Conservation (phyloP, 2,797 vertebrate species). For the Danio albolineatus region DNA sequence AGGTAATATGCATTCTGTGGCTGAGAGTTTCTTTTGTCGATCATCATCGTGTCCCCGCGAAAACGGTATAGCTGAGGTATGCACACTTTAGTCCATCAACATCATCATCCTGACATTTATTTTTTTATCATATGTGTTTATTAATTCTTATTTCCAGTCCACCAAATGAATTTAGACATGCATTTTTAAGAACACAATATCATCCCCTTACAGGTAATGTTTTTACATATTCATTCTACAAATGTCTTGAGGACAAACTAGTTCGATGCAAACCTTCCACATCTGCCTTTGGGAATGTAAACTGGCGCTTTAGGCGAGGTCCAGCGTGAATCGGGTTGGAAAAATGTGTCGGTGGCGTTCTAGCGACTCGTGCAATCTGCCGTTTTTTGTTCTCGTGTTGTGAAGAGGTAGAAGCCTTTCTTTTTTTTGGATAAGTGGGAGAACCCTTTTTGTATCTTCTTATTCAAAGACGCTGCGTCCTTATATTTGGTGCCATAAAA, state of each 20-base stretch:
- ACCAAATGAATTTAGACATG: conserved; percentile 93
- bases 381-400: conserved; percentile 90
- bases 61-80: conserved; percentile 99
- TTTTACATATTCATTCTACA: conserved; percentile 90
- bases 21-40: conserved; percentile 88
- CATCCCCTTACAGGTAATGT: conserved; percentile 86
- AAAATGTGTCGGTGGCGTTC: conserved; percentile 91
- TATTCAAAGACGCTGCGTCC: conserved; percentile 89
- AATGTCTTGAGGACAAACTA: conserved; percentile 89
- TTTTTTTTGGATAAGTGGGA: conserved; percentile 93
- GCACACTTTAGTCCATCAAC: conserved; percentile 92
- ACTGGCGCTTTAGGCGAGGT: conserved; percentile 86
- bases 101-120: conserved; percentile 90
- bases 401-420: conserved; percentile 99
- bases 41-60: conserved; percentile 56
- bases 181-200: conserved; percentile 90
- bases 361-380: conserved; percentile 96
- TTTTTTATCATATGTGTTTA: conserved; percentile 81
- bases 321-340: conserved; percentile 90
- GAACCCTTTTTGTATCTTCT: conserved; percentile 83
- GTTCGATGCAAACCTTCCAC: conserved; percentile 89
- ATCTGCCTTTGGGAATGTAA: conserved; percentile 85
- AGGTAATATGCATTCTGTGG: conserved; percentile 99
- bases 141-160: conserved; percentile 90
- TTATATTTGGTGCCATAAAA: conserved; percentile 98